These are phyloP conservation scores for Cairina moschata DNA, from an alignment of 2,113 vertebrate species.

Conservation along the genomic window DNA sequence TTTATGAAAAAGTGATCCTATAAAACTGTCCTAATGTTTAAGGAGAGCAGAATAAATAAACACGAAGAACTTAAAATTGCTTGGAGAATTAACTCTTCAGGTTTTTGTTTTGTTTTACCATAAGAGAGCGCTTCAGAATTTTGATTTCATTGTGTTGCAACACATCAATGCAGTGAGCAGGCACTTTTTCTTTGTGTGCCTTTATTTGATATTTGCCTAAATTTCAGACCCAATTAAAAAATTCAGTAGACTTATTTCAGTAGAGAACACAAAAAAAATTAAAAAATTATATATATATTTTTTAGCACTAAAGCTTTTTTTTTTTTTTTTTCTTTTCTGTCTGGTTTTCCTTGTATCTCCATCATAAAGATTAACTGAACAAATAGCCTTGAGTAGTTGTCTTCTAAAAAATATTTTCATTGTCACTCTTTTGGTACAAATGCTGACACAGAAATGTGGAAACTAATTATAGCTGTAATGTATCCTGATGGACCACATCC, in stretches of 20 bases:
- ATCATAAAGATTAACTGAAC: background rate
- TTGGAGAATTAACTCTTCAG: background rate
- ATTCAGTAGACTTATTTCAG: background rate
- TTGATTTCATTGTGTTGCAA: background rate
- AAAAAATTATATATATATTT: background rate
- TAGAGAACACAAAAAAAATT: background rate
- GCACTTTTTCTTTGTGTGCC: background rate
- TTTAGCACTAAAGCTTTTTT: background rate
- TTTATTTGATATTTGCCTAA: background rate
- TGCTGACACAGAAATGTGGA: background rate
- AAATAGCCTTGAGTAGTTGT: background rate
- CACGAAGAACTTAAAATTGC: background rate
- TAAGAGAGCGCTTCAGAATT: background rate
- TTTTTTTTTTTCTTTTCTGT: background rate
- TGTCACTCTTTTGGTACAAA: background rate
- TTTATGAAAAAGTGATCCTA: background rate
- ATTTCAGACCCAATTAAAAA: conserved; percentile 3
- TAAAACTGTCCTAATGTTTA: background rate
- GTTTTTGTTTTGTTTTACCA: conserved; percentile 1
- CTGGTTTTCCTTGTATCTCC: background rate
- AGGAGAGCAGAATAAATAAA: background rate
- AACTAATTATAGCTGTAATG: background rate
- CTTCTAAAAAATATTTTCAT: background rate
- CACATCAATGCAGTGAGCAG: background rate
- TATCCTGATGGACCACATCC: background rate